Percentiles rank a stretch among this genome's conserved stretches.
phyloP scores from a whole-genome alignment of 2,797 vertebrate species.

The Menidia menidia region DNA sequence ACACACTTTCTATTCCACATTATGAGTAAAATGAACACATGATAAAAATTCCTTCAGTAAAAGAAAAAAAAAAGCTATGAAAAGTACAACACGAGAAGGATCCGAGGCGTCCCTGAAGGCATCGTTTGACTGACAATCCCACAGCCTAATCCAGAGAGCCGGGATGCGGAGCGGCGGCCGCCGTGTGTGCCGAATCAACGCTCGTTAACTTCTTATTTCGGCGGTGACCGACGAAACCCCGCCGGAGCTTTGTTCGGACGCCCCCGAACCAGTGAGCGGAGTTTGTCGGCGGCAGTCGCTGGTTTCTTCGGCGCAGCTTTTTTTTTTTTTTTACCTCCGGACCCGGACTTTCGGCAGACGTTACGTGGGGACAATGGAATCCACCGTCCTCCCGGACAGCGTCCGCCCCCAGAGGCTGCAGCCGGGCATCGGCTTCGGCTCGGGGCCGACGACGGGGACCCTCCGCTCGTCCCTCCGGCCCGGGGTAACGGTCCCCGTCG shows the following conservation, averaged over 20 bases:
- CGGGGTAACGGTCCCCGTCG: constrained; percentile 85
- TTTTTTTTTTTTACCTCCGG: not conserved
- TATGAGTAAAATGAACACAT: not conserved
- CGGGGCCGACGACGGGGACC: constrained; percentile 81
- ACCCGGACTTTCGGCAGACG: constrained; percentile 47
- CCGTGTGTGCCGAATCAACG: constrained; percentile 46
- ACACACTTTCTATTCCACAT: not conserved
- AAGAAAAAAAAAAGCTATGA: not conserved
- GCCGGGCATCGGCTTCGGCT: constrained; percentile 85
- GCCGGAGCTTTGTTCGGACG: constrained; percentile 10
- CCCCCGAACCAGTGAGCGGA: not conserved
- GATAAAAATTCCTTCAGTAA: not conserved
- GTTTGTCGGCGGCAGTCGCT: constrained; percentile 3
- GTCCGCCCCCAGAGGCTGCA: constrained; percentile 87
- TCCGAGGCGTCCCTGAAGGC: constrained; percentile 50
- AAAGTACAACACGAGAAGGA: not conserved
- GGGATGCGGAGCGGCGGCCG: constrained; percentile 62
- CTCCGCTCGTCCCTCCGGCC: constrained; percentile 88
- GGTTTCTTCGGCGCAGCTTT: not conserved
- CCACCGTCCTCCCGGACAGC: constrained; percentile 73
- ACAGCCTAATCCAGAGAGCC: constrained; percentile 66
- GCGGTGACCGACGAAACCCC: constrained; percentile 47
- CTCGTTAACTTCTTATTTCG: constrained; percentile 34
- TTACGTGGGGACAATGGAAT: constrained; percentile 85
- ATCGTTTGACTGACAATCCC: constrained; percentile 64